Evolutionary conservation across 2,797 vertebrate species (phyloP).

Genomic region (Rhadinocentrus ornatus): DNA sequence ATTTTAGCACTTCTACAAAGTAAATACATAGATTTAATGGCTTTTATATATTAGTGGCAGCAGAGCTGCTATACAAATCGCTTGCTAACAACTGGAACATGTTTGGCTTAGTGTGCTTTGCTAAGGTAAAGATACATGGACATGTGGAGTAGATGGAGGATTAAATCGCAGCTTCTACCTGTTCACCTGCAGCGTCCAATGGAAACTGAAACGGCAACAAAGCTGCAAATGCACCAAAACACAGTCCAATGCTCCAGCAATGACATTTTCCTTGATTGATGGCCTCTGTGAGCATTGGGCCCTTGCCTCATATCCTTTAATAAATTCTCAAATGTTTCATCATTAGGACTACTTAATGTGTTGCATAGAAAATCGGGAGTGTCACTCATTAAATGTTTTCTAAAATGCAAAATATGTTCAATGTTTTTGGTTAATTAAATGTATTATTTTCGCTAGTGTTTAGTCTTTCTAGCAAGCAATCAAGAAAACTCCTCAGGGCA

Average conservation of each 20-base stretch:
- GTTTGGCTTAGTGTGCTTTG: no score
- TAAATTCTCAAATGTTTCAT: constrained; percentile 20
- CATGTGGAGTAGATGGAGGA: no score
- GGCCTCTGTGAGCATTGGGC: not conserved
- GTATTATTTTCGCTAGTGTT: not conserved
- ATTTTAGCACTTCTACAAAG: no score
- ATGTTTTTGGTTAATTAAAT: not conserved
- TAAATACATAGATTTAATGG: no score
- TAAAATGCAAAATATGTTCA: not conserved
- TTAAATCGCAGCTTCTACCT: not conserved
- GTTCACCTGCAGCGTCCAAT: not conserved
- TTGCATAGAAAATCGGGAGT: not conserved
- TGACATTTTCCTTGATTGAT: constrained; percentile 8
- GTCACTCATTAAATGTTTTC: not conserved
- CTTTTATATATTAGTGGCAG: no score
- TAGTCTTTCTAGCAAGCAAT: not conserved
- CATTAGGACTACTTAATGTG: constrained; percentile 7
- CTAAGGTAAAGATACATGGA: no score
- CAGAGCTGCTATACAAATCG: no score
- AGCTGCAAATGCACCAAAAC: not conserved
- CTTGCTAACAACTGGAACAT: no score
- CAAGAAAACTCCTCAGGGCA: not conserved
- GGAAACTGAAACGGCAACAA: not conserved
- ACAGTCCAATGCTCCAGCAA: not conserved
- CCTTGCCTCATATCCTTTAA: constrained; percentile 13